phyloP scores from a whole-genome alignment of 2,888 invertebrate species.

The Plebejus argus region DNA sequence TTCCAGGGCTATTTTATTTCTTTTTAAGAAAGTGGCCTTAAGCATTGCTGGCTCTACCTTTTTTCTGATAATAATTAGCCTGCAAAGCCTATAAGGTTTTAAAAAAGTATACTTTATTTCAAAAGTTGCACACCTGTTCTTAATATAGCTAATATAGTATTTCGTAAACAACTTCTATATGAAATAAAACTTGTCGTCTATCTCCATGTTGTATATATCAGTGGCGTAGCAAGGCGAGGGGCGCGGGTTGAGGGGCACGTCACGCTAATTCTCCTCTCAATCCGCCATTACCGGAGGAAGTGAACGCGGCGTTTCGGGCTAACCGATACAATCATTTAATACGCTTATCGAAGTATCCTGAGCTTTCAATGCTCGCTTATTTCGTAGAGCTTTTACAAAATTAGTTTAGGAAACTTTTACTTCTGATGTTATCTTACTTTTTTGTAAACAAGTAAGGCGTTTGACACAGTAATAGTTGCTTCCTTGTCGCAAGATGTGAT shows the following conservation, averaged over 20 bases:
- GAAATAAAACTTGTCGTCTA: background rate
- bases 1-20: no score
- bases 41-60: no score
- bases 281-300: slow-evolving; percentile 75
- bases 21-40: no score
- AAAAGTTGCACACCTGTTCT: no score
- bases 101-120: no score
- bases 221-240: background rate
- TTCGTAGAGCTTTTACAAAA: background rate
- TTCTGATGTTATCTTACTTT: no score
- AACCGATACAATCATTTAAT: slow-evolving; percentile 15
- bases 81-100: no score
- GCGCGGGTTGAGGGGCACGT: slow-evolving; percentile 48
- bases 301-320: slow-evolving; percentile 54
- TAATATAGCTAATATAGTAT: no score
- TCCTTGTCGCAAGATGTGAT: no score
- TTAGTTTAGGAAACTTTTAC: background rate
- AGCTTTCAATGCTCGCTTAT: background rate
- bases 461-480: no score
- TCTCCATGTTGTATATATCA: background rate
- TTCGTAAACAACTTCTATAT: background rate
- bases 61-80: no score
- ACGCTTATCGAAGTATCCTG: background rate
- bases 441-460: no score
- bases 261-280: slow-evolving; percentile 57